Evolutionary conservation across 2,797 vertebrate species (phyloP).

Genomic region (Babyrousa celebensis): DNA sequence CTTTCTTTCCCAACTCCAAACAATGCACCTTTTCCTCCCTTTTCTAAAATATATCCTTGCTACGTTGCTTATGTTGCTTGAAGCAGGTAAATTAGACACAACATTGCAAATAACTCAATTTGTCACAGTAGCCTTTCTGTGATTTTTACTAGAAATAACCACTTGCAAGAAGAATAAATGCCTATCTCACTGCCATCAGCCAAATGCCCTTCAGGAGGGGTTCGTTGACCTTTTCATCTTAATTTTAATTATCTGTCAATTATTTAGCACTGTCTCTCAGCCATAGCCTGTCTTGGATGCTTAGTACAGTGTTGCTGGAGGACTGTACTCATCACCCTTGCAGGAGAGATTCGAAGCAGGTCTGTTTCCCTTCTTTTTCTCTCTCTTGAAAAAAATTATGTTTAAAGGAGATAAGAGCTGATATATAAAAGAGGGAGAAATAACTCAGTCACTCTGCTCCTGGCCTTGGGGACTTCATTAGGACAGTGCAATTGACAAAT

Average conservation of each 20-base stretch:
- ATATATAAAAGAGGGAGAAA: background rate
- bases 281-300: background rate
- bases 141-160: constrained; percentile 31
- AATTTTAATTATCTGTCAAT: constrained; percentile 12
- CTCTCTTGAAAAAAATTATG: background rate
- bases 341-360: background rate
- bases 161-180: constrained; percentile 1
- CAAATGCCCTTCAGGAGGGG: background rate
- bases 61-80: constrained; percentile 3
- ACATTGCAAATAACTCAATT: constrained; percentile 16
- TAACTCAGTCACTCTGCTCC: background rate
- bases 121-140: constrained; percentile 1
- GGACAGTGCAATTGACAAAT: background rate
- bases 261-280: background rate
- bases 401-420: background rate
- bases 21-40: background rate
- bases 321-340: background rate
- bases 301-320: background rate
- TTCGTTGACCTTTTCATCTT: background rate
- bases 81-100: constrained; percentile 25
- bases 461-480: background rate
- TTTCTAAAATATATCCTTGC: background rate
- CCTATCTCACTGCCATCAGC: background rate
- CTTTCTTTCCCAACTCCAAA: background rate
- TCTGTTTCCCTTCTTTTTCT: background rate